Conservation (phyloP, 2,888 invertebrate species). For the Allolobophora icterica region DNA sequence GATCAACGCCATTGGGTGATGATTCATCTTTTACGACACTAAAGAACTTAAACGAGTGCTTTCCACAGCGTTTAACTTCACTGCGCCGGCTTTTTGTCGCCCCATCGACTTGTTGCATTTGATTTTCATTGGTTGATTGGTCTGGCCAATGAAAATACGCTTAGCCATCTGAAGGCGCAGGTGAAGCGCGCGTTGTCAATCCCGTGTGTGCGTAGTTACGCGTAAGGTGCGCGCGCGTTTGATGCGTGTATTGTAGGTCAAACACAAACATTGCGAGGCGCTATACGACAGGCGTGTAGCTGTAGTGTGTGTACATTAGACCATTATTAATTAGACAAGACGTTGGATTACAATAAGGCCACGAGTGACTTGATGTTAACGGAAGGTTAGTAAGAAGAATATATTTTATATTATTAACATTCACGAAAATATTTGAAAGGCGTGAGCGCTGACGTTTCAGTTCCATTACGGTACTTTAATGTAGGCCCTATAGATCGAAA, state of each 20-base stretch:
- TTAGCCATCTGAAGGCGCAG: background rate
- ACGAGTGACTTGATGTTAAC: too few relatives aligned
- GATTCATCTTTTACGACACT: too few relatives aligned
- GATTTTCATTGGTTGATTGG: background rate
- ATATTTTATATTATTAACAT: too few relatives aligned
- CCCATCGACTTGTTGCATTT: background rate
- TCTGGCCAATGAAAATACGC: background rate
- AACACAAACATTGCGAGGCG: background rate
- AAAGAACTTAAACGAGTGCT: too few relatives aligned
- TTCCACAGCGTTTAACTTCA: too few relatives aligned
- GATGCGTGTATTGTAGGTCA: background rate
- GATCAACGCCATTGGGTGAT: too few relatives aligned
- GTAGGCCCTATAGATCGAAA: background rate
- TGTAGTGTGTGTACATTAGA: background rate
- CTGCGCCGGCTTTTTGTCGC: background rate
- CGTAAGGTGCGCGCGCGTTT: background rate
- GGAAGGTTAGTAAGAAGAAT: too few relatives aligned
- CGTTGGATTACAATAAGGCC: too few relatives aligned
- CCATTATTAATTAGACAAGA: too few relatives aligned
- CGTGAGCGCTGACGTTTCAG: too few relatives aligned
- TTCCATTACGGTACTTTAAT: too few relatives aligned
- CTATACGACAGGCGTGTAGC: background rate
- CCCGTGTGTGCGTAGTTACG: background rate
- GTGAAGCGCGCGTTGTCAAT: background rate
- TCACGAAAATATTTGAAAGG: too few relatives aligned